These are phyloP conservation scores for Suricata suricatta DNA, from an alignment of 2,113 vertebrate genomes.

Conservation along the genomic window DNA sequence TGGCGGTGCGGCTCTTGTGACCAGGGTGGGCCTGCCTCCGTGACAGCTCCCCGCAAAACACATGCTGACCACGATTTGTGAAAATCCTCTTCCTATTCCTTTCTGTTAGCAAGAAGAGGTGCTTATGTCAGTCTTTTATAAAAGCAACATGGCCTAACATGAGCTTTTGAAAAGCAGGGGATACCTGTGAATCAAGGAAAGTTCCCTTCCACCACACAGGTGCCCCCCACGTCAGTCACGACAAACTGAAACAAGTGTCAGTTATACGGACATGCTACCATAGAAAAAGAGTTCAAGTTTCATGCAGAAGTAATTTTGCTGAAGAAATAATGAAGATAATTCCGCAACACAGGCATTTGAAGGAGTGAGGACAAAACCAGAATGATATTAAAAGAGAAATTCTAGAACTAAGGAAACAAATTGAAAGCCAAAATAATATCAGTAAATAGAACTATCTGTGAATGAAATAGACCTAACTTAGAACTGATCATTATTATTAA, in stretches of 20 bases:
- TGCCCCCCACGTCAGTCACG: background rate
- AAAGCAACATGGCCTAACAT: background rate
- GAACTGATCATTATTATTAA: background rate
- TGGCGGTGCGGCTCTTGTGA: accelerated
- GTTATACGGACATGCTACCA: background rate
- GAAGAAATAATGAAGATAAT: background rate
- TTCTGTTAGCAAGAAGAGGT: background rate
- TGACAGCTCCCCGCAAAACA: background rate
- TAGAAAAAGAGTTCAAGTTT: background rate
- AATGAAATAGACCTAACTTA: background rate
- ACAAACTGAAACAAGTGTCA: background rate
- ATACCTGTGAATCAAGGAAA: background rate
- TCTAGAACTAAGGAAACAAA: background rate
- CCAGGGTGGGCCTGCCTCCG: background rate
- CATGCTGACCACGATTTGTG: background rate
- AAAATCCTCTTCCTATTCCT: background rate
- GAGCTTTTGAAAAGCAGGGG: background rate
- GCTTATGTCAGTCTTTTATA: background rate
- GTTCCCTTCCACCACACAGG: background rate
- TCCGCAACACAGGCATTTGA: background rate
- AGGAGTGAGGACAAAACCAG: background rate
- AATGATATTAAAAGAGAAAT: background rate
- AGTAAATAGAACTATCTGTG: background rate
- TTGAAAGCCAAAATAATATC: background rate
- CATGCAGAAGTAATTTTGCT: background rate